phyloP scores from a whole-genome alignment of 2,113 vertebrate species.

The Origma solitaria region DNA sequence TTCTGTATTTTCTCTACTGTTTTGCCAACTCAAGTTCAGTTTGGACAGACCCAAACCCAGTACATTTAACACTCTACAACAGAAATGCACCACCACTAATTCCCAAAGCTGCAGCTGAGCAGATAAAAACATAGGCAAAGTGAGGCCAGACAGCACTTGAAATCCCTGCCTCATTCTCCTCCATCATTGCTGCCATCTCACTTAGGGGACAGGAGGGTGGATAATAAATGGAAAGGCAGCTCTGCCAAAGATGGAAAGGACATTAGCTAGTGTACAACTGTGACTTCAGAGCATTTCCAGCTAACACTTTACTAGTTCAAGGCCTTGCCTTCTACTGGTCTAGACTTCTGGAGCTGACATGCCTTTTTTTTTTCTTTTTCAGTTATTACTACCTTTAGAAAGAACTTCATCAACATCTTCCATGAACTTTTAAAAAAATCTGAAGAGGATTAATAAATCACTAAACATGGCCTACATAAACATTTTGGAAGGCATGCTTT shows the following conservation, averaged over 20 bases:
- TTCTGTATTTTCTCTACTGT: background rate
- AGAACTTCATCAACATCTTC: background rate
- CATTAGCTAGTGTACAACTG: background rate
- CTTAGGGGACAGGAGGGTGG: background rate
- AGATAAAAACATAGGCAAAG: background rate
- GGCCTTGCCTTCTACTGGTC: background rate
- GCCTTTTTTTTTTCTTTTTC: background rate
- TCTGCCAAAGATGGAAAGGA: background rate
- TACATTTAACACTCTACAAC: background rate
- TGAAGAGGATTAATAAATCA: background rate
- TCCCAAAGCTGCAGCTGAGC: background rate
- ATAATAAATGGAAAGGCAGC: background rate
- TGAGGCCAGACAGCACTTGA: background rate
- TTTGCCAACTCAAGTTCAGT: background rate
- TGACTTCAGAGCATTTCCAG: background rate
- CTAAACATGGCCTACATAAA: background rate
- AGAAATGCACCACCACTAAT: background rate
- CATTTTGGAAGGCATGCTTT: background rate
- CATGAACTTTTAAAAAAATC: background rate
- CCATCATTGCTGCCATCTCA: background rate
- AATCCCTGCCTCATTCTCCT: background rate
- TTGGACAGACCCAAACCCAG: background rate
- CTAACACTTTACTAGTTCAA: background rate
- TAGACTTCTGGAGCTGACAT: background rate
- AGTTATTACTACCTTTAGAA: background rate